phyloP scores from a whole-genome alignment of 1,140 invertebrate species.

The Pantala flavescens region DNA sequence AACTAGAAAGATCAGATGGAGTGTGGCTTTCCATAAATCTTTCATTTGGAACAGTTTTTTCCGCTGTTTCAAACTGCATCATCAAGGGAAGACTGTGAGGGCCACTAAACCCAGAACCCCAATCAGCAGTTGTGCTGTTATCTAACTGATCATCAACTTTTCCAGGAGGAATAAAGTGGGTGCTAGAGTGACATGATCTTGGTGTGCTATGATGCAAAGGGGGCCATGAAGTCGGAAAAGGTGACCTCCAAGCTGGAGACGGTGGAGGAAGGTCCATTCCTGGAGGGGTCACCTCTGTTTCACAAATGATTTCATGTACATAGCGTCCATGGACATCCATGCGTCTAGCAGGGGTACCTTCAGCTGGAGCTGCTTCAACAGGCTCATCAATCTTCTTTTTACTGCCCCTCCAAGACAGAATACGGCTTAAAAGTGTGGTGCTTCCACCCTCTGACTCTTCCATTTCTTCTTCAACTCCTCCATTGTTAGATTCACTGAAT shows the following conservation, averaged over 20 bases:
- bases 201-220: background rate
- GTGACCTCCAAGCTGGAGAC: background rate
- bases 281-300: background rate
- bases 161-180: background rate
- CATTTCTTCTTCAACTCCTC: conserved; percentile 31
- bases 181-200: conserved; percentile 14
- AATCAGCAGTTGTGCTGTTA: background rate
- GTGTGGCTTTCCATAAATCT: too few relatives aligned
- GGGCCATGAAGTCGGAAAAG: background rate
- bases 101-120: background rate
- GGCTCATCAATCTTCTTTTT: conserved; percentile 45
- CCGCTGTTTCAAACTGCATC: background rate
- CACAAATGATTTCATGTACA: conserved; percentile 31
- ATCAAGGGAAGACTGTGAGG: background rate
- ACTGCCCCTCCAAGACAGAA: conserved; percentile 50
- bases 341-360: conserved; percentile 35
- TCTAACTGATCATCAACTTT: background rate
- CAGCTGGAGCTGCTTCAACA: conserved; percentile 34
- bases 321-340: conserved; percentile 41
- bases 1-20: too few relatives aligned
- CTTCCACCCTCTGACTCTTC: conserved; percentile 1
- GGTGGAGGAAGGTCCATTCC: background rate
- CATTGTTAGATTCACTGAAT: too few relatives aligned
- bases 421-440: conserved; percentile 42
- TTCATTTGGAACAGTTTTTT: background rate